phyloP scores from a whole-genome alignment of 2,797 vertebrate species.

The Poecilia velifera region DNA sequence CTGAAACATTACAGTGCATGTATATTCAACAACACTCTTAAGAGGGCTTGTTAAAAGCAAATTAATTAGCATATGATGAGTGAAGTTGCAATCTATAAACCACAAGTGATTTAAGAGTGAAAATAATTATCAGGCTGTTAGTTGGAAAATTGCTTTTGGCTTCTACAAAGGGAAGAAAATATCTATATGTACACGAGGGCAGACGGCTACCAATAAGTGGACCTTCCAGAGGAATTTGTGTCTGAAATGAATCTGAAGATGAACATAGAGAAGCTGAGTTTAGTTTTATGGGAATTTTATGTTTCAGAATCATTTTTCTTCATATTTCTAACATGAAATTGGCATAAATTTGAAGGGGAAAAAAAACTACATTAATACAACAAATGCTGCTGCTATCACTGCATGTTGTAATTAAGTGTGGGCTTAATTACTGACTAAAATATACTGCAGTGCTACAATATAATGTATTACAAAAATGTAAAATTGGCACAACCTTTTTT shows the following conservation, averaged over 20 bases:
- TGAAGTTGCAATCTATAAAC: conserved; percentile 5
- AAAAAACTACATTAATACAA: neutral
- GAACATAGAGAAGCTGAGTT: neutral
- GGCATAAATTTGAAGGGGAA: neutral
- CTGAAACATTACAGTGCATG: neutral
- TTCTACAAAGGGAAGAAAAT: neutral
- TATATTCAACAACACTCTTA: neutral
- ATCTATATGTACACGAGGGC: neutral
- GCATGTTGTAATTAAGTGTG: neutral
- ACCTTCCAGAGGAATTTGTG: neutral
- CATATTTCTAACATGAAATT: neutral
- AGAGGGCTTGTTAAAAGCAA: neutral
- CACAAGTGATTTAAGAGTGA: conserved; percentile 2
- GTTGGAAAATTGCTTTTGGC: neutral
- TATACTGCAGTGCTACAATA: neutral
- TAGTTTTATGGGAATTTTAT: neutral
- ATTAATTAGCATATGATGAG: neutral
- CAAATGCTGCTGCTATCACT: neutral
- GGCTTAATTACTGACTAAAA: neutral
- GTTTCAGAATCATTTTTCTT: neutral
- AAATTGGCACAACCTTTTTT: neutral
- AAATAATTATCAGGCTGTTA: conserved; percentile 1
- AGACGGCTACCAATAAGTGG: neutral
- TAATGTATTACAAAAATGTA: neutral
- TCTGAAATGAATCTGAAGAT: neutral